Evolutionary conservation across 2,888 invertebrate genomes (phyloP).

Genomic region (Epinotia ramella): DNA sequence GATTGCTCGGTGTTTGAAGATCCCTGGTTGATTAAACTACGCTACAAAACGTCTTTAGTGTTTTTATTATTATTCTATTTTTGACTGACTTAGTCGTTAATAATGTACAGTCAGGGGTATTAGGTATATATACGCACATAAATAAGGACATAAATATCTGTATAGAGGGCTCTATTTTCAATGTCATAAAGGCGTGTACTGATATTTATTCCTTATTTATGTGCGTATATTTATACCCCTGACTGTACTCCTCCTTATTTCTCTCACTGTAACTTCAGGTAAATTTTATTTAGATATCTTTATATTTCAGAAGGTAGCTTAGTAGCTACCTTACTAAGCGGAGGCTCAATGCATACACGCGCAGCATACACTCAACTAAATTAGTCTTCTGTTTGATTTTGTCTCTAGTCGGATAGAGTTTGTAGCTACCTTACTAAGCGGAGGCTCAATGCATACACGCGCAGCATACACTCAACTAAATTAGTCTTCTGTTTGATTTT

Average conservation of each 20-base stretch:
- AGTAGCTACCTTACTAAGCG: not conserved
- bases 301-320: not conserved
- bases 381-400: constrained; percentile 15
- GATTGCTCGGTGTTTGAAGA: constrained; percentile 4
- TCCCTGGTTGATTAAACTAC: constrained; percentile 13
- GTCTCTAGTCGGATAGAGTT: not conserved
- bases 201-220: too few species aligned
- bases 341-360: not conserved
- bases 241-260: not conserved
- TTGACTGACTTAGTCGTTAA: not conserved
- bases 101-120: not conserved
- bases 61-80: not conserved
- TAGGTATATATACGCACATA: too few species aligned
- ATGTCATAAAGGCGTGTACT: too few species aligned
- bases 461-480: constrained; percentile 6
- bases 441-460: not conserved
- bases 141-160: too few species aligned
- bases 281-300: not conserved
- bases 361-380: constrained; percentile 6
- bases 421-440: not conserved
- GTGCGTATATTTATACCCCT: too few species aligned
- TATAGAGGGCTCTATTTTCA: too few species aligned
- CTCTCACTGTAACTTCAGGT: not conserved
- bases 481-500: constrained; percentile 15
- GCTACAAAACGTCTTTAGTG: not conserved